A percentile compares a stretch with the other conserved stretches of the same genome.
These are phyloP conservation scores for Neoarius graeffei DNA, from an alignment of 2,113 vertebrate species.

Conservation along the genomic window DNA sequence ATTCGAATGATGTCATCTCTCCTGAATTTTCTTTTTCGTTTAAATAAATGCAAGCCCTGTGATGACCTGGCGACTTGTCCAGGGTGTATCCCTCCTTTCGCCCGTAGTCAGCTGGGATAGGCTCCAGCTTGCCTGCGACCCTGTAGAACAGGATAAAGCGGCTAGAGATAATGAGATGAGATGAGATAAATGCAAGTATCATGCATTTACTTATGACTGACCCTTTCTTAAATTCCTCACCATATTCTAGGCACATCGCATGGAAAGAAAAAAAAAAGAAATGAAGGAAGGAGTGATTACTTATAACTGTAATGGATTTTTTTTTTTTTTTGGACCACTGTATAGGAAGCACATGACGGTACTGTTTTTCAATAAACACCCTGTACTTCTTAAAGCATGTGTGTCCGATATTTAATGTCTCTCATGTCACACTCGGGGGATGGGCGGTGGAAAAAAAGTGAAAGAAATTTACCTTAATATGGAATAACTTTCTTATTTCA, in stretches of 20 bases:
- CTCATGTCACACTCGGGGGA: not conserved
- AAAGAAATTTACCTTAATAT: not conserved
- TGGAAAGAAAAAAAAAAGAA: constrained; percentile 23
- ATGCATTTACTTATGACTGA: constrained; percentile 20
- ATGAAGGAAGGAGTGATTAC: constrained; percentile 1
- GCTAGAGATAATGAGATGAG: too few species aligned
- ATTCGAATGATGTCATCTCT: not conserved
- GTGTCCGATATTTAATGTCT: not conserved
- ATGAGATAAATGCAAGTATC: not conserved
- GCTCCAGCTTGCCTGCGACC: too few species aligned
- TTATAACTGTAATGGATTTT: not conserved
- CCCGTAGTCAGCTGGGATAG: too few species aligned
- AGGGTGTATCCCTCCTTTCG: too few species aligned
- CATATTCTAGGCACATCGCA: constrained; percentile 42
- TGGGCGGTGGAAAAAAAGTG: too few species aligned
- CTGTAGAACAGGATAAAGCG: too few species aligned
- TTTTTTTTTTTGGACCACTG: constrained; percentile 36
- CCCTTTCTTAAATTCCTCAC: not conserved
- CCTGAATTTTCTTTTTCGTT: not conserved
- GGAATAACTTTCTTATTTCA: not conserved
- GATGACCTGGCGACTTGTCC: too few species aligned
- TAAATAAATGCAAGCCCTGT: too few species aligned
- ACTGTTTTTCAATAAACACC: constrained; percentile 72
- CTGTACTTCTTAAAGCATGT: constrained; percentile 47
- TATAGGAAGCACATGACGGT: constrained; percentile 59